Percentiles rank a stretch among this genome's conserved stretches.
These are phyloP conservation scores for Phalacrocorax aristotelis DNA, from an alignment of 2,113 vertebrate genomes.

Conservation along the genomic window DNA sequence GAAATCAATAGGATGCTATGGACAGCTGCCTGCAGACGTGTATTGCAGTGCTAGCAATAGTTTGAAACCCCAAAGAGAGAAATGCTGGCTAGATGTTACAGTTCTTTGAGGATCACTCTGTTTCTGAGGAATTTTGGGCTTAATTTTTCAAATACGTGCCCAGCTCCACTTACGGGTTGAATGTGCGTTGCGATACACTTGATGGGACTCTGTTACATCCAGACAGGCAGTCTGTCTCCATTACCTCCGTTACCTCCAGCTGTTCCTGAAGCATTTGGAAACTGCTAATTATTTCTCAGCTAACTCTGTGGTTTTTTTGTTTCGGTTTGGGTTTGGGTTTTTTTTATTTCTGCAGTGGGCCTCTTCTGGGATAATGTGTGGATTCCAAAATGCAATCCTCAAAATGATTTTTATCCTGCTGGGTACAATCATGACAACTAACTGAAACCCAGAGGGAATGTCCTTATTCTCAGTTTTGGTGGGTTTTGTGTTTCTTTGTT, in stretches of 20 bases:
- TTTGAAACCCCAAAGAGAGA: background rate
- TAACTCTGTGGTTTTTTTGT: background rate
- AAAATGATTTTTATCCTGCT: background rate
- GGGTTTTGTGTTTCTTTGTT: background rate
- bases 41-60: rapidly evolving
- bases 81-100: background rate
- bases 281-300: background rate
- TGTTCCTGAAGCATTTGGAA: background rate
- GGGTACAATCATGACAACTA: background rate
- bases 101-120: background rate
- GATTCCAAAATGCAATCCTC: background rate
- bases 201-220: rapidly evolving
- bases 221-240: rapidly evolving
- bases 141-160: background rate
- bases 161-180: rapidly evolving
- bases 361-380: background rate
- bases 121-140: background rate
- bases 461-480: background rate
- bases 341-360: background rate
- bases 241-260: background rate
- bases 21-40: background rate
- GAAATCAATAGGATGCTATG: background rate
- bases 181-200: rapidly evolving
- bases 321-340: rapidly evolving
- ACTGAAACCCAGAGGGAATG: background rate